phyloP scores from a whole-genome alignment of 2,113 vertebrate species.

The Lepus americanus region DNA sequence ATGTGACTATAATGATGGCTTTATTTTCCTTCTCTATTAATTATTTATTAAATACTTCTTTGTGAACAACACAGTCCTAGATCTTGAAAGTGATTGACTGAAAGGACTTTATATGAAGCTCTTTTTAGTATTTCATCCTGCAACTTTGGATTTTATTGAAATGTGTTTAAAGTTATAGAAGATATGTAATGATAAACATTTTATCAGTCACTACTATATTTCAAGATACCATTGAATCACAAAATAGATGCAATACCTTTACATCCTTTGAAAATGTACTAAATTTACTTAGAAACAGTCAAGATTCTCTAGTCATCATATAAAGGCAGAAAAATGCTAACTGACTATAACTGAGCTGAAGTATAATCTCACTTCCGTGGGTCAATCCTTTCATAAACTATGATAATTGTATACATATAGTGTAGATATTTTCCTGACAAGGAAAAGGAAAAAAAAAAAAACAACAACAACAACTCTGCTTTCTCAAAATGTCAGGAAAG shows the following conservation, averaged over 20 bases:
- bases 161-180: conserved; percentile 45
- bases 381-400: neutral
- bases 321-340: neutral
- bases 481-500: neutral
- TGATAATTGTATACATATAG: neutral
- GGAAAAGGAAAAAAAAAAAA: neutral
- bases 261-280: conserved; percentile 26
- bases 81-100: conserved; percentile 24
- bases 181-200: neutral
- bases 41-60: conserved; percentile 71
- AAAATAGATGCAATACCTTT: neutral
- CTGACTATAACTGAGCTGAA: neutral
- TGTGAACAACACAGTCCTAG: conserved; percentile 7
- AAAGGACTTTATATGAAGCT: neutral
- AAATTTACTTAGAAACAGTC: conserved; percentile 36
- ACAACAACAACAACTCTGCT: neutral
- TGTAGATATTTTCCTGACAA: neutral
- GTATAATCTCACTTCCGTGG: neutral
- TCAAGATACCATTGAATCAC: neutral
- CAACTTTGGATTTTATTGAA: neutral
- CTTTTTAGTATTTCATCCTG: neutral
- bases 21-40: conserved; percentile 48
- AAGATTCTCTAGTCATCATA: neutral
- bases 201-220: conserved; percentile 19
- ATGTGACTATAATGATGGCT: conserved; percentile 37